Percentiles rank a stretch among this genome's conserved stretches.
These are phyloP conservation scores for Chymomyza caudatula DNA, from an alignment of 2,888 invertebrate species.

Conservation along the genomic window DNA sequence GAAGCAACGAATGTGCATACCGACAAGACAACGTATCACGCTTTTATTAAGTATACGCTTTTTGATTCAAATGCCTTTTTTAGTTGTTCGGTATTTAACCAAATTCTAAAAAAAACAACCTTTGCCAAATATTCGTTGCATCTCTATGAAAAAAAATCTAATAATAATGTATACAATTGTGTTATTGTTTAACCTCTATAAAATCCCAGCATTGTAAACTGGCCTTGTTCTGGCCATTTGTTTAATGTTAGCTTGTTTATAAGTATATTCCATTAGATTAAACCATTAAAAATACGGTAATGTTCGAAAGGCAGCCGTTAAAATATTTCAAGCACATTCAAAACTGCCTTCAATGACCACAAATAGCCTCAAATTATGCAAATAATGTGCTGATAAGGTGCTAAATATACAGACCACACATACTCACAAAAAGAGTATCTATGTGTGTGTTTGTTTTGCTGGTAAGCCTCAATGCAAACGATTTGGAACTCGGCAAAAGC, in stretches of 20 bases:
- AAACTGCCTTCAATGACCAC: conserved; percentile 6
- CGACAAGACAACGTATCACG: too few relatives aligned
- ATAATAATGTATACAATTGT: not conserved
- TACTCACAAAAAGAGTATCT: not conserved
- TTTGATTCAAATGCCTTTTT: too few relatives aligned
- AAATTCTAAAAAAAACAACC: too few relatives aligned
- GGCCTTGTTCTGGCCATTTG: not conserved
- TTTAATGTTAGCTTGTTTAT: not conserved
- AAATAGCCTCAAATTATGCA: conserved; percentile 31
- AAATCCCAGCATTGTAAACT: not conserved
- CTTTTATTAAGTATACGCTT: too few relatives aligned
- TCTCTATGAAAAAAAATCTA: too few relatives aligned
- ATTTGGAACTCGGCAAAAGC: conserved; percentile 26
- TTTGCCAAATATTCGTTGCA: too few relatives aligned
- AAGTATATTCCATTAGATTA: not conserved
- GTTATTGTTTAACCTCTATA: not conserved
- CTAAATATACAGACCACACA: conserved; percentile 22
- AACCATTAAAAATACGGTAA: conserved; percentile 1
- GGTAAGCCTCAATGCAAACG: conserved; percentile 31
- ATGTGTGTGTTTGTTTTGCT: not conserved
- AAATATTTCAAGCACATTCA: conserved; percentile 12
- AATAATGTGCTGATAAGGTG: conserved; percentile 58
- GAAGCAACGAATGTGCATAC: too few relatives aligned
- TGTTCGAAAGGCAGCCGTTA: not conserved
- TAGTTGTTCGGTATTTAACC: too few relatives aligned